These are phyloP conservation scores for Acromyrmex charruanus DNA, from an alignment of 1,140 invertebrate species.

Conservation along the genomic window DNA sequence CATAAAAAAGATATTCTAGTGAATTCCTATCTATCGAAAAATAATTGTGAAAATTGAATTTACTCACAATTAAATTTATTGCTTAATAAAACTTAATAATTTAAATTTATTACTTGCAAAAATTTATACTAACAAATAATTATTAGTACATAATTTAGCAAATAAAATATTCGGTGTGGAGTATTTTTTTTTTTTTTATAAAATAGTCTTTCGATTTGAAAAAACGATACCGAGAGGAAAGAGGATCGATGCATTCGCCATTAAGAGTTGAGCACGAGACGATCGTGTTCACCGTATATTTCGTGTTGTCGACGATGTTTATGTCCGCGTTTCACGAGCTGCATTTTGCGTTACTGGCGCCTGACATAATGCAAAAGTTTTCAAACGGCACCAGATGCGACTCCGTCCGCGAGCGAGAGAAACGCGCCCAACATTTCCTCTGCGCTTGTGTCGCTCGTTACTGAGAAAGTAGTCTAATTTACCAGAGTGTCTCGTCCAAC, in stretches of 20 bases:
- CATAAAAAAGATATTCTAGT: background rate
- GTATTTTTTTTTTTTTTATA: background rate
- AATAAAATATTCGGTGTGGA: background rate
- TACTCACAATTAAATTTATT: background rate
- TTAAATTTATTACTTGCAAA: too few relatives aligned
- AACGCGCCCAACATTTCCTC: background rate
- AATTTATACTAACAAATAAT: background rate
- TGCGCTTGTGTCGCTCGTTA: conserved; percentile 37
- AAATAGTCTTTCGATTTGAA: background rate
- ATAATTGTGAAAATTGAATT: conserved; percentile 25
- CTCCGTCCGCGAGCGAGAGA: conserved; percentile 39
- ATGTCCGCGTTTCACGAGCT: conserved; percentile 2
- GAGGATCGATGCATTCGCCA: background rate
- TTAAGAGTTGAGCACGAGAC: background rate
- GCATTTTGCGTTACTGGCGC: conserved; percentile 49
- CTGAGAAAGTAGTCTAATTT: conserved; percentile 58
- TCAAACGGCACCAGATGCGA: conserved; percentile 46
- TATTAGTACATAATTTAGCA: background rate
- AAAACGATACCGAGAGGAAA: background rate
- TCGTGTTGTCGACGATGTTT: conserved; percentile 29
- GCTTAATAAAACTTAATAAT: background rate
- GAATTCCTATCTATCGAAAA: background rate
- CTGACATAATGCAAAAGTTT: conserved; percentile 61
- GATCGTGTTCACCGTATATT: conserved; percentile 5
- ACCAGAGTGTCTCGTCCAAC: conserved; percentile 44